Evolutionary conservation across 1,140 invertebrate genomes (phyloP).

Genomic region (Polyergus mexicanus): DNA sequence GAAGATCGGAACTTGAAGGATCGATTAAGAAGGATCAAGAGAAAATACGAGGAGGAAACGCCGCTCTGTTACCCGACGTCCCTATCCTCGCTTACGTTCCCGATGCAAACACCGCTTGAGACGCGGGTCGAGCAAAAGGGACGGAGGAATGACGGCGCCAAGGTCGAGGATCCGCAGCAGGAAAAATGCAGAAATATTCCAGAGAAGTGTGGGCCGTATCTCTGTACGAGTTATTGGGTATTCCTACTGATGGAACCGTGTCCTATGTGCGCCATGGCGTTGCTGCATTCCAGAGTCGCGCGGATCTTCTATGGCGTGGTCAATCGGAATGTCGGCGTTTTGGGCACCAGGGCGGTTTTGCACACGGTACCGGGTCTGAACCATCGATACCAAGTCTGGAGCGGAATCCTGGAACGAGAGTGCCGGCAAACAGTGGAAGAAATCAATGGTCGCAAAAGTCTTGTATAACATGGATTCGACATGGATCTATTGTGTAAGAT

Average conservation of each 20-base stretch:
- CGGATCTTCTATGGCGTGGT: conserved; percentile 93
- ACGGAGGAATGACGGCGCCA: conserved; percentile 45
- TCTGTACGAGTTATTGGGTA: conserved; percentile 96
- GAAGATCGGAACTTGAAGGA: background rate
- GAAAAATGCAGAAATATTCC: background rate
- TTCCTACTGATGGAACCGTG: conserved; percentile 96
- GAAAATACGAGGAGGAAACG: conserved; percentile 74
- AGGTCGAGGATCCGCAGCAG: background rate
- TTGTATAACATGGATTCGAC: conserved; percentile 23
- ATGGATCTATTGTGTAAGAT: conserved; percentile 8
- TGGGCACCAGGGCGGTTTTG: conserved; percentile 91
- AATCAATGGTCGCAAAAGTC: conserved; percentile 33
- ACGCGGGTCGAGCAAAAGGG: conserved; percentile 18
- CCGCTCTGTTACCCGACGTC: conserved; percentile 79
- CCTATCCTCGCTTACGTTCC: conserved; percentile 70
- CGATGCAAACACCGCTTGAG: conserved; percentile 36
- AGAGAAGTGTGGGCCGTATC: conserved; percentile 89
- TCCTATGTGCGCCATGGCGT: conserved; percentile 97
- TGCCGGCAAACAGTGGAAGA: conserved; percentile 42
- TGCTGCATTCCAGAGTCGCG: conserved; percentile 94
- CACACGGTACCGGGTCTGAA: conserved; percentile 94
- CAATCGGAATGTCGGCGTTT: conserved; percentile 89
- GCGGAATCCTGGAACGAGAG: conserved; percentile 81
- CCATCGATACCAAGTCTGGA: conserved; percentile 96
- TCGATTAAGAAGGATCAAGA: conserved; percentile 69